Conservation (phyloP, 2,888 invertebrate genomes). For the Coenonympha arcania region DNA sequence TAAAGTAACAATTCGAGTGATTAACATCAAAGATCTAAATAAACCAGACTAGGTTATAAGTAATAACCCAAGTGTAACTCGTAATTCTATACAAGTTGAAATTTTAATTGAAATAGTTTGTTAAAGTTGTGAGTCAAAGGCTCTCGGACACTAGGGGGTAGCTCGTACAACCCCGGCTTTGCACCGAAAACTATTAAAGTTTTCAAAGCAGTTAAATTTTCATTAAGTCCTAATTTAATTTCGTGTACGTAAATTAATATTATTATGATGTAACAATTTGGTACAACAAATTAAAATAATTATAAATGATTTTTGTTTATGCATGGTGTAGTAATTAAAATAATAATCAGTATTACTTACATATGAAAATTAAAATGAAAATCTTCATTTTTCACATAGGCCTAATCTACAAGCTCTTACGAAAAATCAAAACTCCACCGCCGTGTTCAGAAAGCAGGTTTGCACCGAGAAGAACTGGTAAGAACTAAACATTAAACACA, state of each 20-base stretch:
- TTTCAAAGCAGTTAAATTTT: constrained; percentile 2
- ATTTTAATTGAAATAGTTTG: constrained; percentile 29
- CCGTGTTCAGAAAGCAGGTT: no score
- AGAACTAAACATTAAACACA: no score
- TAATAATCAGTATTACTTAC: no score
- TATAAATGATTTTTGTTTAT: no score
- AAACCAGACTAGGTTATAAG: background rate
- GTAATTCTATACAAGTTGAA: constrained; percentile 29
- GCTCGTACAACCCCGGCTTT: background rate
- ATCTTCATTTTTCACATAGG: no score
- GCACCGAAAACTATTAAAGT: constrained; percentile 5
- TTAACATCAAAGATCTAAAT: background rate
- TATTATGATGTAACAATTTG: no score
- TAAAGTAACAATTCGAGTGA: no score
- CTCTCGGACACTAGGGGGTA: background rate
- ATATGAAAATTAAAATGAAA: no score
- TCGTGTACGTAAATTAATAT: background rate
- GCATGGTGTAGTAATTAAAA: no score
- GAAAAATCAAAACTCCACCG: no score
- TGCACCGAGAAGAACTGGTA: no score
- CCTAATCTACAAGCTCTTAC: no score
- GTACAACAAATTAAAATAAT: background rate
- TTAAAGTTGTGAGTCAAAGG: constrained; percentile 7
- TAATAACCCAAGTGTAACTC: background rate
- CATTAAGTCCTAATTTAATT: constrained; percentile 2